Conservation (phyloP, 53 echinoderm and acorn worm genomes). For the Echinarachnius parma region DNA sequence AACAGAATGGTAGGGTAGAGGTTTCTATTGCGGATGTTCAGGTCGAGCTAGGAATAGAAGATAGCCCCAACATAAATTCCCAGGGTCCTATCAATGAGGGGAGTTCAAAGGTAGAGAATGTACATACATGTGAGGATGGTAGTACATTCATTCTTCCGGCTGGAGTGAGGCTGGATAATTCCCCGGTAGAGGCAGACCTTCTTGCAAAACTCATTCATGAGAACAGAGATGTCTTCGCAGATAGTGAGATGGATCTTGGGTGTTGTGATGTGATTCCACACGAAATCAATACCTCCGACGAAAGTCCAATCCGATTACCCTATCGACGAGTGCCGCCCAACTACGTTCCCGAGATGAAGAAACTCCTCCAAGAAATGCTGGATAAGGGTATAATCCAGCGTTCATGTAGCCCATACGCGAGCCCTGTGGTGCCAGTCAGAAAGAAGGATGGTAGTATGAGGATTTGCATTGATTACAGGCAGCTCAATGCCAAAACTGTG, state of each 20-base stretch:
- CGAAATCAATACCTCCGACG: neutral
- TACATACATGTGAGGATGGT: no score
- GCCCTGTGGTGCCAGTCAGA: no score
- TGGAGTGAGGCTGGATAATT: neutral
- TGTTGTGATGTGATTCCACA: neutral
- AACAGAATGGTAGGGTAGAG: no score
- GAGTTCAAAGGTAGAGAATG: no score
- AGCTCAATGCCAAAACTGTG: no score
- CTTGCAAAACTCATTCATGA: neutral
- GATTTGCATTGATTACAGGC: no score
- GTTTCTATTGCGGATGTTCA: no score
- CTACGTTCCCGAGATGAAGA: constrained; percentile 35
- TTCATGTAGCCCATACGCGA: constrained; percentile 47
- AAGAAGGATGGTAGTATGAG: no score
- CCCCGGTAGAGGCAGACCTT: neutral
- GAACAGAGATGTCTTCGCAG: neutral
- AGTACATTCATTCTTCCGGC: neutral
- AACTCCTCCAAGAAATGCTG: constrained; percentile 36
- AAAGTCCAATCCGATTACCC: constrained; percentile 21
- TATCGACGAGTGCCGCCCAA: constrained; percentile 36
- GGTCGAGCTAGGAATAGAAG: no score
- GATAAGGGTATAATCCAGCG: constrained; percentile 35
- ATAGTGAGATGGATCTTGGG: neutral
- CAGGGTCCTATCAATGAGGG: no score
- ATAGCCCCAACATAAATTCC: no score